These are phyloP conservation scores for Caenorhabditis sp. DNA, from an alignment of 2,888 invertebrate genomes.

Conservation along the genomic window DNA sequence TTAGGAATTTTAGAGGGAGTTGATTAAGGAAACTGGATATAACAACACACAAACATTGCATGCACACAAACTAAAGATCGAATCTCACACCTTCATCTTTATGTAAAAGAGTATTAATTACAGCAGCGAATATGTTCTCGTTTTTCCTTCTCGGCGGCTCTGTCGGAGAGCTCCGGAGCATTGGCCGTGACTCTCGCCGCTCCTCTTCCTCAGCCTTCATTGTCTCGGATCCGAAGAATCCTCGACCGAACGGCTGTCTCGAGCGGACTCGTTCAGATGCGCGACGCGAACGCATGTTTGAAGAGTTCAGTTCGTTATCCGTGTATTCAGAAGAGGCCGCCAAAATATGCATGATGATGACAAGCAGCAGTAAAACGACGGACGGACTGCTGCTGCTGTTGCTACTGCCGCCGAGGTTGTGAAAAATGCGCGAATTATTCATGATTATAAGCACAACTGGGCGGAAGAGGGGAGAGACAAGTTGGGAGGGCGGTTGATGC, in stretches of 20 bases:
- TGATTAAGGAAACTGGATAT: neutral
- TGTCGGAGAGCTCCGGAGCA: constrained; percentile 54
- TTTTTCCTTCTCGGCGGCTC: constrained; percentile 41
- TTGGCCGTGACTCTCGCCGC: constrained; percentile 40
- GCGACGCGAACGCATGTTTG: constrained; percentile 22
- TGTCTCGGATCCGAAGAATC: constrained; percentile 60
- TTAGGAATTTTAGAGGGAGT: neutral
- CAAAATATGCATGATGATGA: constrained; percentile 50
- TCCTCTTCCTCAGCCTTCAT: constrained; percentile 44
- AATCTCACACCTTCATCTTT: constrained; percentile 55
- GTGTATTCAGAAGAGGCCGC: constrained; percentile 48
- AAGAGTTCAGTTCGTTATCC: constrained; percentile 41
- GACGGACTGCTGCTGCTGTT: neutral
- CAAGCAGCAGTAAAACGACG: constrained; percentile 36
- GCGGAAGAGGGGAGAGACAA: constrained; percentile 29
- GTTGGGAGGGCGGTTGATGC: constrained; percentile 35
- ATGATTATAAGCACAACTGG: constrained; percentile 65
- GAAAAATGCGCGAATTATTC: constrained; percentile 61
- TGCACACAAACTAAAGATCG: neutral
- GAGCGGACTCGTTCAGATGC: constrained; percentile 57
- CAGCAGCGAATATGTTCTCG: constrained; percentile 72
- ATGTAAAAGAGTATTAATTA: constrained; percentile 70
- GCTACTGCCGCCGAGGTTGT: constrained; percentile 42
- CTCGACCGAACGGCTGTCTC: constrained; percentile 49
- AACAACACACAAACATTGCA: constrained; percentile 7